Conservation (phyloP, 2,797 vertebrate genomes). For the Sylvilagus floridanus region DNA sequence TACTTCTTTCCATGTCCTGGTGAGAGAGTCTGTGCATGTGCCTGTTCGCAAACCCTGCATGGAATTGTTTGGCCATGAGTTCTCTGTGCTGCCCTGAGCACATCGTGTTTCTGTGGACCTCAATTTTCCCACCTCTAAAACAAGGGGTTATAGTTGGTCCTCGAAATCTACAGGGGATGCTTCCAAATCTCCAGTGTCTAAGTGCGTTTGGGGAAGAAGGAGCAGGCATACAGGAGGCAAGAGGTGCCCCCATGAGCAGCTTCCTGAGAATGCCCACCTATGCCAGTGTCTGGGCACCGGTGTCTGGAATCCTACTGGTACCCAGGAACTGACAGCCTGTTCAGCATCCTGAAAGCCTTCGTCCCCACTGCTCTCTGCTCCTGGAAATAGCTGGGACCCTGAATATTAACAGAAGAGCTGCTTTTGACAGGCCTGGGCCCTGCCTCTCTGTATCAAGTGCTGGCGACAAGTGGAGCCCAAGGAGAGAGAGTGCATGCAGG, state of each 20-base stretch:
- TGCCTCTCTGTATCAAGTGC: not conserved
- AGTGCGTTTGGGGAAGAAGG: not conserved
- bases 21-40: constrained; percentile 3
- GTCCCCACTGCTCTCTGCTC: not conserved
- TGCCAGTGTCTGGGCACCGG: not conserved
- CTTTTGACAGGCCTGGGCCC: not conserved
- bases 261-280: not conserved
- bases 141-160: not conserved
- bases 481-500: not conserved
- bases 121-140: constrained; percentile 2
- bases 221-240: not conserved
- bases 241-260: not conserved
- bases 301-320: not conserved
- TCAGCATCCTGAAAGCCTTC: not conserved
- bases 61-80: constrained; percentile 39
- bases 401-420: not conserved
- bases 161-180: not conserved
- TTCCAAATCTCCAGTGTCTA: not conserved
- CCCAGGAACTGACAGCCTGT: not conserved
- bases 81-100: not conserved
- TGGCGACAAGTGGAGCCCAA: not conserved
- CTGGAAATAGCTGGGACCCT: not conserved
- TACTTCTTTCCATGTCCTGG: not conserved
- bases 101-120: not conserved
- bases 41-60: constrained; percentile 58